These are phyloP conservation scores for Linnaemya tessellans DNA, from an alignment of 2,888 invertebrate genomes.

Conservation along the genomic window DNA sequence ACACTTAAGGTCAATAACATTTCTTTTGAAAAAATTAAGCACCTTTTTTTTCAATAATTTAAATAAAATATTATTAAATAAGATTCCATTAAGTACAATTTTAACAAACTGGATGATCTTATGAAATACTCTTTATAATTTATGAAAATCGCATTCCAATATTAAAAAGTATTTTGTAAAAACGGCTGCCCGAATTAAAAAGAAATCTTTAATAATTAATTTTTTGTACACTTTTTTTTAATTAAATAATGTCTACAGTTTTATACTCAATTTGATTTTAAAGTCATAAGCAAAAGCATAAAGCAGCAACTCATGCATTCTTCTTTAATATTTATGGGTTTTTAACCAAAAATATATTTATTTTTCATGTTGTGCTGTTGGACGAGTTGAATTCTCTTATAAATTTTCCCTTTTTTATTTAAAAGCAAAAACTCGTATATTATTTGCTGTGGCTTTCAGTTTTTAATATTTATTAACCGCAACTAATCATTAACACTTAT, in stretches of 20 bases:
- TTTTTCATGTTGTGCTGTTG: conserved; percentile 10
- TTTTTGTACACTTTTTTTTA: conserved; percentile 21
- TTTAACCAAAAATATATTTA: conserved; percentile 51
- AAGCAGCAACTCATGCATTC: conserved; percentile 28
- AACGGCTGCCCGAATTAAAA: conserved; percentile 63
- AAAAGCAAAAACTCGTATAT: conserved; percentile 46
- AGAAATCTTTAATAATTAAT: conserved; percentile 46
- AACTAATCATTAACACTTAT: conserved; percentile 67
- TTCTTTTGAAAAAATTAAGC: conserved; percentile 15
- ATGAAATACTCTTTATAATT: conserved; percentile 6
- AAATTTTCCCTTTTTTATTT: conserved; percentile 55
- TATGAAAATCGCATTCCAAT: conserved; percentile 39
- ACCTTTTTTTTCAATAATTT: conserved; percentile 24
- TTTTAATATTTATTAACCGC: conserved; percentile 56
- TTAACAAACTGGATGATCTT: conserved; percentile 33
- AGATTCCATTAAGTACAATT: neutral
- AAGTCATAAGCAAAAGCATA: conserved; percentile 35
- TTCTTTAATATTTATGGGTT: conserved; percentile 62
- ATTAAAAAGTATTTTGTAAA: conserved; percentile 9
- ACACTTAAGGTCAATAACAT: conserved; percentile 59
- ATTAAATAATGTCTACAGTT: conserved; percentile 61
- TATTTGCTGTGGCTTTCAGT: conserved; percentile 24
- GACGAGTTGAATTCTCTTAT: conserved; percentile 63
- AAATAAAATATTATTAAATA: conserved; percentile 26
- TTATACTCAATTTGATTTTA: conserved; percentile 65